Evolutionary conservation across 1,140 invertebrate species (phyloP).

Genomic region (Cepaea nemoralis): DNA sequence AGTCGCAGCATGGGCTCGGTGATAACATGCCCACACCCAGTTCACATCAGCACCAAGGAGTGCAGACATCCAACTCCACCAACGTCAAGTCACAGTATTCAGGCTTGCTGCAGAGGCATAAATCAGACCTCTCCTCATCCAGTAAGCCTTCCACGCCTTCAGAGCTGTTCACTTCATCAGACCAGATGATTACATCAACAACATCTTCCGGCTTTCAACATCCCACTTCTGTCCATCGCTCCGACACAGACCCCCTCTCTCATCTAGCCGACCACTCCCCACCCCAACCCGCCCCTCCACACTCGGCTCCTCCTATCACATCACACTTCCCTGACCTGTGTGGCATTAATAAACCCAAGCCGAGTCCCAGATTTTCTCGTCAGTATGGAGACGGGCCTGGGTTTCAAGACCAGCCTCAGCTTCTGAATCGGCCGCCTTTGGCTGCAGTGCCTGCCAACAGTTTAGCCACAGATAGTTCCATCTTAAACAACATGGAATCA

Average conservation of each 20-base stretch:
- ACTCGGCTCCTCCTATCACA: slow-evolving; percentile 20
- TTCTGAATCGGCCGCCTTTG: not conserved
- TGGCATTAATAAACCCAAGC: slow-evolving; percentile 56
- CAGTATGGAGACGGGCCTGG: slow-evolving; percentile 52
- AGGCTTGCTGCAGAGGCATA: slow-evolving; percentile 67
- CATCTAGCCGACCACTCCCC: slow-evolving; percentile 28
- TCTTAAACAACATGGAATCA: not conserved
- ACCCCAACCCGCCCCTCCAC: slow-evolving; percentile 31
- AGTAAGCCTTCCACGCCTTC: slow-evolving; percentile 38
- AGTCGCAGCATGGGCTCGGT: slow-evolving; percentile 64
- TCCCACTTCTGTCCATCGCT: slow-evolving; percentile 35
- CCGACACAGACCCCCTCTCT: slow-evolving; percentile 36
- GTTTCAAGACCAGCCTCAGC: slow-evolving; percentile 19
- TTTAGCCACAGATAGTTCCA: not conserved
- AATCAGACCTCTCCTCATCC: slow-evolving; percentile 66
- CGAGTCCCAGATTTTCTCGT: slow-evolving; percentile 64
- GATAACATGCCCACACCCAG: slow-evolving; percentile 47
- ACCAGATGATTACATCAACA: slow-evolving; percentile 35
- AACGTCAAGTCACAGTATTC: slow-evolving; percentile 57
- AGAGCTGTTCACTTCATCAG: slow-evolving; percentile 25
- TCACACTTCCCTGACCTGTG: slow-evolving; percentile 32
- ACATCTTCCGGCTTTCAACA: slow-evolving; percentile 21
- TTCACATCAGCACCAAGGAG: not conserved
- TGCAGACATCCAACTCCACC: not conserved
- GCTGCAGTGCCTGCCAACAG: not conserved